These are phyloP conservation scores for Bucorvus abyssinicus DNA, from an alignment of 2,797 vertebrate genomes.

Conservation along the genomic window DNA sequence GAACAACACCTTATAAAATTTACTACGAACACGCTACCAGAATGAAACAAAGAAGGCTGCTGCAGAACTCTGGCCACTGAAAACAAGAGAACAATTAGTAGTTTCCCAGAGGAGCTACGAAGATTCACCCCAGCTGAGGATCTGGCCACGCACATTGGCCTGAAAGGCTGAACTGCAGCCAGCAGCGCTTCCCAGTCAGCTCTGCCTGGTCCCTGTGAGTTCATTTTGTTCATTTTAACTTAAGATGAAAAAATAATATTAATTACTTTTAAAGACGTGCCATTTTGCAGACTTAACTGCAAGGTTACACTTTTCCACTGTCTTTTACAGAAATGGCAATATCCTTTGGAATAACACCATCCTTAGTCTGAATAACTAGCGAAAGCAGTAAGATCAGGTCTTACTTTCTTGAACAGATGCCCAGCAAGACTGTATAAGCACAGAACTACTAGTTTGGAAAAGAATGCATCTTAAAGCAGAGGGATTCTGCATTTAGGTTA, in stretches of 20 bases:
- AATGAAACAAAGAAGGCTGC: neutral
- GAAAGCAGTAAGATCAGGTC: neutral
- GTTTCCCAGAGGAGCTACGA: conserved; percentile 3
- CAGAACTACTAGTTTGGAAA: neutral
- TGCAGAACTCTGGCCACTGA: neutral
- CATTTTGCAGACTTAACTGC: neutral
- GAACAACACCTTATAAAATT: conserved; percentile 33
- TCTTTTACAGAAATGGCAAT: neutral
- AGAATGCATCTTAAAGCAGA: neutral
- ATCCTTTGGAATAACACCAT: neutral
- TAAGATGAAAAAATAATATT: neutral
- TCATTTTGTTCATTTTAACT: neutral
- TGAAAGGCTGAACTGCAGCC: neutral
- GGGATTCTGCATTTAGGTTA: neutral
- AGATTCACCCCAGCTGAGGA: conserved; percentile 17
- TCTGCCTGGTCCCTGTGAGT: neutral
- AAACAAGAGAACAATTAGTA: conserved; percentile 28
- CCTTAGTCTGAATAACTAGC: neutral
- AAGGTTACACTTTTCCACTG: neutral
- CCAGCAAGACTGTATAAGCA: neutral
- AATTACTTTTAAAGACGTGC: conserved; percentile 15
- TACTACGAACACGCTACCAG: neutral
- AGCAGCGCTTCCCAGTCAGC: neutral
- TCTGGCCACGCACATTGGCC: neutral
- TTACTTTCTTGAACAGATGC: conserved; percentile 13